These are phyloP conservation scores for Sussaba pulchella DNA, from an alignment of 2,888 invertebrate species.

Conservation along the genomic window DNA sequence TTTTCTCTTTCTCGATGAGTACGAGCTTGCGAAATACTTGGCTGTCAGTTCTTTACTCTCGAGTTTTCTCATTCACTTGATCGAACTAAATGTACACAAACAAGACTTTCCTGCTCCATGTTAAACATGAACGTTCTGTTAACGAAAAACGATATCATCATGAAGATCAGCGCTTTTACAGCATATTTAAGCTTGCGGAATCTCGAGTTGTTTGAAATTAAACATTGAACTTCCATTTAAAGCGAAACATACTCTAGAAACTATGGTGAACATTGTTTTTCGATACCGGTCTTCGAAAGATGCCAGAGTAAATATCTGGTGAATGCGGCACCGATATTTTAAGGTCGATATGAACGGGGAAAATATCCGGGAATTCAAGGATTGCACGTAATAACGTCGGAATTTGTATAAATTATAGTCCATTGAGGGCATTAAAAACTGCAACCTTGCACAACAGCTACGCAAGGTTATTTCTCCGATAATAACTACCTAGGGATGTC, in stretches of 20 bases:
- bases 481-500: no score
- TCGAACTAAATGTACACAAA: background rate
- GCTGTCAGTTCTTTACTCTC: background rate
- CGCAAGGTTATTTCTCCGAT: no score
- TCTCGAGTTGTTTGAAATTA: background rate
- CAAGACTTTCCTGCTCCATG: background rate
- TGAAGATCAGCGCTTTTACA: background rate
- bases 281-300: background rate
- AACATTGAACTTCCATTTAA: background rate
- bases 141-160: background rate
- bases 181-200: background rate
- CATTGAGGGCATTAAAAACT: no score
- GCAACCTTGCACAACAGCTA: no score
- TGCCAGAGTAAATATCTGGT: no score
- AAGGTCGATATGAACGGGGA: no score
- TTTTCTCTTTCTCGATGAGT: background rate
- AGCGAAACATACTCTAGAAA: background rate
- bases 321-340: no score
- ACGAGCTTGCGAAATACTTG: background rate
- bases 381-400: no score
- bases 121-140: background rate
- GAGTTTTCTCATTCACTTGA: background rate
- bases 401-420: no score
- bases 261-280: conserved; percentile 1
- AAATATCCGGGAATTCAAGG: no score